Base-by-base conservation (phyloP, 2,797 vertebrate species). In the Carapus acus region DNA sequence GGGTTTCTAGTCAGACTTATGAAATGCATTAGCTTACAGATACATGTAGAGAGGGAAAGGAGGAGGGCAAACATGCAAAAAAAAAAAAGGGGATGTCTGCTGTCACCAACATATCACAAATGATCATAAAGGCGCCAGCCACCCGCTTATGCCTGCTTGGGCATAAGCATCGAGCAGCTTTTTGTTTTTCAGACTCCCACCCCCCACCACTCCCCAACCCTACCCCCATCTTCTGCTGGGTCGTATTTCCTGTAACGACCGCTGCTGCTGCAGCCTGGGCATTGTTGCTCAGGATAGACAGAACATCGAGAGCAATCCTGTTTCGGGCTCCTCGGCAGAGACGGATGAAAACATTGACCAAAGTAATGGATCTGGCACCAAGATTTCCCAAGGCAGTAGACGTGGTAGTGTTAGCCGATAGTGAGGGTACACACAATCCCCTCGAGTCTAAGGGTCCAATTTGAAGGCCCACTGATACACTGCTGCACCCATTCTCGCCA, bases 11-110 rank as follows among this genome's bases (percentile, higher is more conserved):
- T 69, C 62, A n/a, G 48, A 64, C 69, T 79, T 78, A 81, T 77
- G 70, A 82, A 82, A 83, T 59, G 59, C 66, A 79, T 80, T 70
- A 67, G 61, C 63, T 82, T 71, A 76, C 73, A 82, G 80, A 83
- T 75, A 33, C 13, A 36, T 36, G 34, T n/a, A 36, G 34, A 36
- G 80, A 73, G 72, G 77, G 57, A 61, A 76, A 77, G 78, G 50
- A 58, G 65, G 62, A 73, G 71, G n/a, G n/a, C n/a, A n/a, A n/a
- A n/a, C n/a, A n/a, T n/a, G n/a, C n/a, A n/a, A 78, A 73, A 82
- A 69, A 79, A 78, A 78, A 76, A 69, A 74, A 80, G 76, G 78
- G 77, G 65, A 78, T 58, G 72, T 76, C 58, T 65, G 77, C 81
- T 83, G 76, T 59, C 58, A 65, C 42, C 49, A 82, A 63, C 77